Evolutionary conservation across 2,113 vertebrate genomes (phyloP).

Genomic region (Gadus macrocephalus): DNA sequence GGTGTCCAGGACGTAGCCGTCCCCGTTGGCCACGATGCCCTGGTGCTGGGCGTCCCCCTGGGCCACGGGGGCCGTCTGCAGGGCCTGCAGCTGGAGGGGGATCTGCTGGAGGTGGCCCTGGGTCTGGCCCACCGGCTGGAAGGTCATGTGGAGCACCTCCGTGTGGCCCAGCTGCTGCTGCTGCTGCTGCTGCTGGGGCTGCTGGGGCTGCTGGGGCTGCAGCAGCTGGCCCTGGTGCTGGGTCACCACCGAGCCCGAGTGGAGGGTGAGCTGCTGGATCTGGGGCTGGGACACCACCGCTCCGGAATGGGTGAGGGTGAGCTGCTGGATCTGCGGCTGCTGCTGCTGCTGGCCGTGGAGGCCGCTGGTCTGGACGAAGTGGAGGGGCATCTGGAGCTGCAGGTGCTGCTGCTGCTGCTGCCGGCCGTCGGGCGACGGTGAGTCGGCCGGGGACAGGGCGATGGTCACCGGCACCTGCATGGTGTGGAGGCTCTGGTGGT

Average conservation of each 20-base stretch:
- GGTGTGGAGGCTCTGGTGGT: conserved; percentile 65
- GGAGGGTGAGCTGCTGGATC: conserved; percentile 60
- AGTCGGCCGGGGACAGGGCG: conserved; percentile 62
- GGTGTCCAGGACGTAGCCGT: conserved; percentile 55
- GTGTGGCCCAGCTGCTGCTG: conserved; percentile 61
- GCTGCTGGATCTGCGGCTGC: conserved; percentile 64
- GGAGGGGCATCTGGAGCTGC: conserved; percentile 72
- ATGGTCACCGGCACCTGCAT: conserved; percentile 74
- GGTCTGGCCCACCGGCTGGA: conserved; percentile 62
- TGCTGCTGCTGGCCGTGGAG: conserved; percentile 58
- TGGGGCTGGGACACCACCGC: conserved; percentile 56
- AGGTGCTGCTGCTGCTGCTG: conserved; percentile 47
- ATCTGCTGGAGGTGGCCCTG: conserved; percentile 66
- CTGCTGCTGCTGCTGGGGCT: conserved; percentile 62
- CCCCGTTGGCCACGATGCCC: conserved; percentile 48
- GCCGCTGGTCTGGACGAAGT: conserved; percentile 58
- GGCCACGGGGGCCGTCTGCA: conserved; percentile 46
- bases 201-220: conserved; percentile 64
- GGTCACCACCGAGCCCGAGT: conserved; percentile 53
- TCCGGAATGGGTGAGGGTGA: conserved; percentile 53
- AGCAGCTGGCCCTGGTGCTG: conserved; percentile 62
- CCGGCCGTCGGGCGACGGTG: conserved; percentile 58
- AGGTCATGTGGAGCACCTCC: conserved; percentile 72
- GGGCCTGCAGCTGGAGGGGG: conserved; percentile 62
- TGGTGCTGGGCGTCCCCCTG: conserved; percentile 50